Evolutionary conservation across 1,140 invertebrate species (phyloP), one percentile per base, ranked within the genome.

Genomic region (Zaprionus africanus): DNA sequence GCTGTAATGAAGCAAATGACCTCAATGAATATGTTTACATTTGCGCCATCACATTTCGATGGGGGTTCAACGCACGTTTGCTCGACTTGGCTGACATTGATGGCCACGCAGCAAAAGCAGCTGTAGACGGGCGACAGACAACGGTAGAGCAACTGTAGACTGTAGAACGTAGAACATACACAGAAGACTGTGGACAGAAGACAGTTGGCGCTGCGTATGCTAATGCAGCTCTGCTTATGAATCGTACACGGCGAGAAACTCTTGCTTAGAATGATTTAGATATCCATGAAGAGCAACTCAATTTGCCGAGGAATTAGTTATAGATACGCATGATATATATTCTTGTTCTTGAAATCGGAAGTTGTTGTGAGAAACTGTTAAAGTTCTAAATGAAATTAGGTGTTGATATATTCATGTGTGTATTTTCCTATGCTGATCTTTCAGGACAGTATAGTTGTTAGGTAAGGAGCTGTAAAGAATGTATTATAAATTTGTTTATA

Each of bases 11-110:
- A 36, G 34, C 49, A 15, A 58, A 49, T 65, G 78, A 66, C 78
- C 79, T 77, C 73, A 80, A 77, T 81, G 63, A 54, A 73, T 34
- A 22, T 59, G 51, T 60, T 68, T 58, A 61, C 41, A 15, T 24
- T 68, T 28, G 34, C 57, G 38, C 38, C 49, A 41, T 5, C 13
- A 66, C 57, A 46, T 38, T 43, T 56, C 53, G 77, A 53, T 17
- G 51, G 34, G 34, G 28, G 77, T 81, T 72, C 78, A 76, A 76
- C 56, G 79, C 63, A 81, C 78, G 67, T 80, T 43, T 63, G 22
- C 24, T 36, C 12, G 22, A 12, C 19, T 61, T 43, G 64, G 64
- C 13, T 60, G 70, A 59, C 70, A 66, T 73, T 73, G 70, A 59
- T 60, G 56, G 43, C 53, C 49, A 12, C 24, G 46, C 59, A 15